Conservation (phyloP, 2,888 invertebrate species). For the Drosophila kanekoi region DNA sequence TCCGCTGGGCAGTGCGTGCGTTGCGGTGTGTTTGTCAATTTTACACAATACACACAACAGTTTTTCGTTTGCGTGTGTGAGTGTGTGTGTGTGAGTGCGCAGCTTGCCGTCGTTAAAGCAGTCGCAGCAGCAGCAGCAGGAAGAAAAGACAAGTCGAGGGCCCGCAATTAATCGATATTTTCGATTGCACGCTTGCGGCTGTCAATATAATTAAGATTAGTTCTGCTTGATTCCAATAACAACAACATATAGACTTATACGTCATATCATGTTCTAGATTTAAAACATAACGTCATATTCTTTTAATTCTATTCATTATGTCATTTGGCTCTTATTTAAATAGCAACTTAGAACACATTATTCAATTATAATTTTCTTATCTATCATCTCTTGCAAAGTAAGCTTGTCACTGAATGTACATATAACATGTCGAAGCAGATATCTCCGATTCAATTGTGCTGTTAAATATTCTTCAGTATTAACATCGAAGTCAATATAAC, state of each 20-base stretch:
- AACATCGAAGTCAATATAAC: too few relatives aligned
- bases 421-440: too few relatives aligned
- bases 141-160: slow-evolving; percentile 82
- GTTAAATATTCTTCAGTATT: too few relatives aligned
- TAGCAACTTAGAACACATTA: neutral
- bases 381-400: neutral
- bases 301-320: neutral
- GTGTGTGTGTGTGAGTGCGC: slow-evolving; percentile 76
- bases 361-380: too few relatives aligned
- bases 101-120: slow-evolving; percentile 81
- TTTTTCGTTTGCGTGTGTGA: slow-evolving; percentile 27
- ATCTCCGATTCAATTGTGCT: too few relatives aligned
- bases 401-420: too few relatives aligned
- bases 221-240: too few relatives aligned
- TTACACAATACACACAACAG: slow-evolving; percentile 52
- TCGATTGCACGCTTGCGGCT: slow-evolving; percentile 39
- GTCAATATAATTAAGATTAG: slow-evolving; percentile 28
- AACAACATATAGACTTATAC: neutral
- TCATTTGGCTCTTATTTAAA: neutral
- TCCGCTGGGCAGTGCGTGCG: slow-evolving; percentile 25
- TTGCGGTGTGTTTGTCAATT: slow-evolving; percentile 27
- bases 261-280: neutral
- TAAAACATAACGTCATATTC: slow-evolving; percentile 2
- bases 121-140: slow-evolving; percentile 1
- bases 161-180: slow-evolving; percentile 82